Conservation (phyloP, 2,113 vertebrate genomes). For the Pluvianellus socialis region DNA sequence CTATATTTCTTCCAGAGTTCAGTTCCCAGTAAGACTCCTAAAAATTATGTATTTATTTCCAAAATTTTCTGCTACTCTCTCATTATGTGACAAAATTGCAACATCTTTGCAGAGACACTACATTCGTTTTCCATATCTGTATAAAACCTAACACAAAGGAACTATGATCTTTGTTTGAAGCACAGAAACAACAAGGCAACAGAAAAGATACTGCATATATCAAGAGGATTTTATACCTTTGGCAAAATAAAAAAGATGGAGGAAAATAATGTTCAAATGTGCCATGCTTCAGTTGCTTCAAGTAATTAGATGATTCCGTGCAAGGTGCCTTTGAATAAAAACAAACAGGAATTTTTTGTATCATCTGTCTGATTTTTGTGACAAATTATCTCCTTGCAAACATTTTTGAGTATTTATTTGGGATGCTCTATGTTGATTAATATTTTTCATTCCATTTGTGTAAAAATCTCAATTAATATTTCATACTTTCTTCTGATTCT, state of each 20-base stretch:
- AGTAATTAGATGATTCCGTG: constrained; percentile 5
- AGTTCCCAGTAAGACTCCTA: neutral
- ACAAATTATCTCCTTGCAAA: constrained; percentile 60
- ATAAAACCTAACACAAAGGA: neutral
- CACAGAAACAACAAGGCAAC: neutral
- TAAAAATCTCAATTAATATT: constrained; percentile 63
- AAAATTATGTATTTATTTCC: neutral
- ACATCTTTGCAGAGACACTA: neutral
- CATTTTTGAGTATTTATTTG: constrained; percentile 46
- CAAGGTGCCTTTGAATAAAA: neutral
- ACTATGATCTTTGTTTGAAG: neutral
- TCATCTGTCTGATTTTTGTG: constrained; percentile 44
- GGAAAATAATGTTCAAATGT: neutral
- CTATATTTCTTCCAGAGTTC: neutral
- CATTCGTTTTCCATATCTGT: neutral
- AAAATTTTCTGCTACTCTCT: neutral
- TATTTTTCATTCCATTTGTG: constrained; percentile 59
- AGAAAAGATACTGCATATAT: neutral
- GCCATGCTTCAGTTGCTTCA: neutral
- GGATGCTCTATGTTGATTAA: constrained; percentile 19
- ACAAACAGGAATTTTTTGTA: constrained; percentile 38
- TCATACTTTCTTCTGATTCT: constrained; percentile 59
- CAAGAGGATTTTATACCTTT: neutral
- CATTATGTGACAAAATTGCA: neutral
- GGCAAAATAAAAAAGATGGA: neutral